Base-by-base conservation (phyloP, 2,888 invertebrate species). In the Drosophila prolongata region DNA sequence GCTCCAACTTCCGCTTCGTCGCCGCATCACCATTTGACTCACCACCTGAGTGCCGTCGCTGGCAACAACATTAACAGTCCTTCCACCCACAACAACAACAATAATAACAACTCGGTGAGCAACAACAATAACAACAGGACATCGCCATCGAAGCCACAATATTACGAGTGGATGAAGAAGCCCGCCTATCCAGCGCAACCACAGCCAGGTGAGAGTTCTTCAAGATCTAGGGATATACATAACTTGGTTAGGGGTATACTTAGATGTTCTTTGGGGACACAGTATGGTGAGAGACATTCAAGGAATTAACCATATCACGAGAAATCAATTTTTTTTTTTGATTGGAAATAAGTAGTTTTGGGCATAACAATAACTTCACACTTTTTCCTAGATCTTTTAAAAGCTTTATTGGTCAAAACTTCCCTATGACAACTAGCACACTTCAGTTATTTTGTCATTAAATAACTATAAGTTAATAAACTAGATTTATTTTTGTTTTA, bases 141-240 rank as follows among this genome's bases (percentile, higher is more conserved):
- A 47, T 94, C 95, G 42, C 95, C 96, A 34, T 95, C 95, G 19
- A 94, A 97, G 77, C 97, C 97, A 0, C 97, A 95, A 91, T 91
- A 89, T 62, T 98, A 95, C 91, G 97, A 97, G 86, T 98, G 98
- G 98, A 97, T 98, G 95, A 97, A 96, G 92, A 97, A 97, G 91
- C 95, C 96, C 0, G 95, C 96, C 56, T 97, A 97, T 92, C 96
- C 96, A 89, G 95, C 94, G 76, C 96, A 96, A 90, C 96, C 96
- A 3, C 96, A 96, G 92, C 96, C 97, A 93, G 97, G 97, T 97
- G 78, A 90, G 78, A 90, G 91, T 50, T 42, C n/a, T 3, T 0
- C 1, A 27, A 14, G 6, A 13, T 6, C 11, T 2, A 5, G 14
- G 47, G 14, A 19, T 34, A 10, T n/a, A n/a, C n/a, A n/a, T 24